Conservation (phyloP, 2,113 vertebrate species). For the Laterallus jamaicensis region DNA sequence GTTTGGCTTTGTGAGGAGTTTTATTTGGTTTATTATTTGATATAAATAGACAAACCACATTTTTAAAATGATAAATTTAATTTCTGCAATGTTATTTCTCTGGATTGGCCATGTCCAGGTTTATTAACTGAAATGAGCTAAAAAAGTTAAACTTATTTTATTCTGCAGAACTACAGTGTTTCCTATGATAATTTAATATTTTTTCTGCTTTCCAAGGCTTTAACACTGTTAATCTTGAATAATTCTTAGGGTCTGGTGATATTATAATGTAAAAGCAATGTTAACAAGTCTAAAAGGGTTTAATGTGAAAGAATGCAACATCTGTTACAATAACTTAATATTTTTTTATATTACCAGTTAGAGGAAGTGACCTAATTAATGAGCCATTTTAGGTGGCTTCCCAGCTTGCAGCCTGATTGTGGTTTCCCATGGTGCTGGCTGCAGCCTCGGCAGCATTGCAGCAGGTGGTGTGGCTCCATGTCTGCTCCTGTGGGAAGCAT, state of each 20-base stretch:
- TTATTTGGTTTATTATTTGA: background rate
- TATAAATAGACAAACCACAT: background rate
- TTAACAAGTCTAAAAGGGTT: background rate
- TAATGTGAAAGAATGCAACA: background rate
- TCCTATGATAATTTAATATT: background rate
- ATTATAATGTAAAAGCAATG: background rate
- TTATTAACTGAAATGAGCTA: background rate
- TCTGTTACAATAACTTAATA: background rate
- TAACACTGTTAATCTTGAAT: background rate
- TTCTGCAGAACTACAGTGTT: background rate
- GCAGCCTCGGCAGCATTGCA: fast-evolving
- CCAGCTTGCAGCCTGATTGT: background rate
- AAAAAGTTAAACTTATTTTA: background rate
- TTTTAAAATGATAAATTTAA: background rate
- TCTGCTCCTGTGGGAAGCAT: background rate
- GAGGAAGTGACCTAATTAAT: background rate
- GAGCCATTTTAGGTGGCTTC: background rate
- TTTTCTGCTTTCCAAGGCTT: background rate
- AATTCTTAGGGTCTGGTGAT: background rate
- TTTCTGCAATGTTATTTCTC: background rate
- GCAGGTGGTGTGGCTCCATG: background rate
- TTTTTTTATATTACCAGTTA: background rate
- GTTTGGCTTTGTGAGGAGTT: background rate
- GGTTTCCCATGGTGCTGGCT: background rate
- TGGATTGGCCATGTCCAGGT: background rate